phyloP scores from a whole-genome alignment of 2,888 invertebrate species.

The Orchesellides sinensis region DNA sequence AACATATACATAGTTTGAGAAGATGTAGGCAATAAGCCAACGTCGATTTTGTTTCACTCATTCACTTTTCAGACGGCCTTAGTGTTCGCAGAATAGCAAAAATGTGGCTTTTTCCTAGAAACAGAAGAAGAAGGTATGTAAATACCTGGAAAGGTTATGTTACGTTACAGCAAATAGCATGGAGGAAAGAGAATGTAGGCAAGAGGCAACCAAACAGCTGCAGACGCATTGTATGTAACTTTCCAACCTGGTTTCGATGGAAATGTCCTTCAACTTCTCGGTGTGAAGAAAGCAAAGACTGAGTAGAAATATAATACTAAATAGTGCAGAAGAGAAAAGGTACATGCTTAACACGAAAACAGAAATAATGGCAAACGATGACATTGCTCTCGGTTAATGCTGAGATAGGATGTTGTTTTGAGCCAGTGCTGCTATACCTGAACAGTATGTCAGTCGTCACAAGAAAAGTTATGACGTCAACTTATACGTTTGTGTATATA shows the following conservation, averaged over 20 bases:
- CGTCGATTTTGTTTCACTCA: constrained; percentile 50
- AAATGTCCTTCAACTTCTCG: constrained; percentile 46
- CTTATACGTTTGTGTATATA: background rate
- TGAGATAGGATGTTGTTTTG: background rate
- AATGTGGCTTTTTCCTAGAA: constrained; percentile 39
- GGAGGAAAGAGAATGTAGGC: background rate
- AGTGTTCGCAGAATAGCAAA: constrained; percentile 27
- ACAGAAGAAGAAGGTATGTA: constrained; percentile 38
- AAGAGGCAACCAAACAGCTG: constrained; percentile 6
- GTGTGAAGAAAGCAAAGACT: background rate
- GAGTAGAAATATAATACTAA: too few relatives aligned
- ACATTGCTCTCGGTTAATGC: too few relatives aligned
- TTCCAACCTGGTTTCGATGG: constrained; percentile 13
- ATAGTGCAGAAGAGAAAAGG: background rate
- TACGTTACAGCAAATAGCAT: background rate
- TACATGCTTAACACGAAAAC: background rate
- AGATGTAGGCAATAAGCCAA: constrained; percentile 32
- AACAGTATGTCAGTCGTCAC: constrained; percentile 6
- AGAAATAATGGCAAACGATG: background rate
- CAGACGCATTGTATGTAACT: constrained; percentile 4
- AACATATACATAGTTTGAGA: constrained; percentile 10
- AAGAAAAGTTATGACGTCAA: background rate
- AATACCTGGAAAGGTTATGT: constrained; percentile 36
- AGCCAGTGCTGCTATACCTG: background rate
- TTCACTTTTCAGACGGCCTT: constrained; percentile 39